These are phyloP conservation scores for Corythaeola cristata DNA, from an alignment of 2,113 vertebrate species.

Conservation along the genomic window DNA sequence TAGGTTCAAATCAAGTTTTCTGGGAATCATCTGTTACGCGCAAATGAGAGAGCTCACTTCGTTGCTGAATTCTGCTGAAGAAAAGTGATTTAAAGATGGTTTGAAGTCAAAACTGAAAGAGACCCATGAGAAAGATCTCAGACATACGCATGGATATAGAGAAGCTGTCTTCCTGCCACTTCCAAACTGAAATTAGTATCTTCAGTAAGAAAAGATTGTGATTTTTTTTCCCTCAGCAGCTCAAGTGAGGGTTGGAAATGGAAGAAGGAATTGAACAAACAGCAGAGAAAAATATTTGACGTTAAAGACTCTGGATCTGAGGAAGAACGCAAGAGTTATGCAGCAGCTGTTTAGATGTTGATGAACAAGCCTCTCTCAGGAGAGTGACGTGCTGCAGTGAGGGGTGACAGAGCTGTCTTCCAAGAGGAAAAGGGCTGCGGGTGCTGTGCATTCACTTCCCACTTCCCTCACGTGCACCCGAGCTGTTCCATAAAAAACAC, in stretches of 20 bases:
- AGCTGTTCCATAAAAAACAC: background rate
- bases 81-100: background rate
- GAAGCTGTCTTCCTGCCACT: background rate
- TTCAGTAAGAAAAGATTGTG: background rate
- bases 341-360: background rate
- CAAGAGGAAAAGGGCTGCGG: background rate
- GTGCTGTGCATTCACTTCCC: background rate
- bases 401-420: background rate
- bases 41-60: background rate
- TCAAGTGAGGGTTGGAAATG: background rate
- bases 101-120: background rate
- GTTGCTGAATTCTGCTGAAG: background rate
- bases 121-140: background rate
- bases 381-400: accelerated
- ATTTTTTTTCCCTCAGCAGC: background rate
- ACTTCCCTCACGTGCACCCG: accelerated
- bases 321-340: background rate
- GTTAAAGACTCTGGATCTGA: background rate
- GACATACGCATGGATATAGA: background rate
- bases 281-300: background rate
- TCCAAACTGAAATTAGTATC: background rate
- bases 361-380: background rate
- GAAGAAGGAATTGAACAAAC: background rate
- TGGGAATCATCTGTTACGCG: background rate
- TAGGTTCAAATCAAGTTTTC: background rate